A percentile compares a stretch with the other conserved stretches of the same genome.
Evolutionary conservation across 2,797 vertebrate species (phyloP).

Genomic region (Alosa sapidissima): DNA sequence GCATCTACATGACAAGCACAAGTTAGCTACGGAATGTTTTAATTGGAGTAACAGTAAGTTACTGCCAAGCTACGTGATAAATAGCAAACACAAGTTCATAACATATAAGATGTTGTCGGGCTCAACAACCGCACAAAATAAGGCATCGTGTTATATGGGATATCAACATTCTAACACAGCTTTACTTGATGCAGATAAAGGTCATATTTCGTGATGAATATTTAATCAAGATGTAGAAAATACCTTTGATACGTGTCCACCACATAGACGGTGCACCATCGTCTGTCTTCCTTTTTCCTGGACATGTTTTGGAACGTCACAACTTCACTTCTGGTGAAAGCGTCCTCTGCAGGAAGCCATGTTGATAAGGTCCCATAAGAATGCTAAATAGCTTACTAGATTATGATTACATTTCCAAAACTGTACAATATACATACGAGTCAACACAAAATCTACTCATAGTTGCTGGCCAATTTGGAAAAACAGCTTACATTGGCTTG

Average conservation of each 20-base stretch:
- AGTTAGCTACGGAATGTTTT: too few relatives aligned
- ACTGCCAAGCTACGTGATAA: background rate
- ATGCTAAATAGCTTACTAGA: background rate
- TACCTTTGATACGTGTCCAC: constrained; percentile 37
- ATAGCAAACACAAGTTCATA: background rate
- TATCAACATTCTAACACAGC: background rate
- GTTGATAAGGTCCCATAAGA: constrained; percentile 13
- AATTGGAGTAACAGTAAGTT: background rate
- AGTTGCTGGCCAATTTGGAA: background rate
- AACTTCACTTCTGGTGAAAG: background rate
- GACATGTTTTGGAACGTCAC: constrained; percentile 4
- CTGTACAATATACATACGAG: background rate
- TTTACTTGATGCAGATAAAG: background rate
- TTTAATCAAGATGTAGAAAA: background rate
- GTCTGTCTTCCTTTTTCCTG: constrained; percentile 39
- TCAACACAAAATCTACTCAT: background rate
- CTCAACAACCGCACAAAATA: background rate
- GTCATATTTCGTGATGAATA: background rate
- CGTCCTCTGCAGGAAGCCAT: constrained; percentile 38
- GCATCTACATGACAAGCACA: too few relatives aligned
- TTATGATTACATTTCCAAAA: background rate
- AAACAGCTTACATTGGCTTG: background rate
- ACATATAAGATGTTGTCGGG: background rate
- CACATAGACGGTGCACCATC: too few relatives aligned
- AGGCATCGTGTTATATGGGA: background rate